Evolutionary conservation across 2,113 vertebrate species (phyloP).

Genomic region (Ammodytes dubius): DNA sequence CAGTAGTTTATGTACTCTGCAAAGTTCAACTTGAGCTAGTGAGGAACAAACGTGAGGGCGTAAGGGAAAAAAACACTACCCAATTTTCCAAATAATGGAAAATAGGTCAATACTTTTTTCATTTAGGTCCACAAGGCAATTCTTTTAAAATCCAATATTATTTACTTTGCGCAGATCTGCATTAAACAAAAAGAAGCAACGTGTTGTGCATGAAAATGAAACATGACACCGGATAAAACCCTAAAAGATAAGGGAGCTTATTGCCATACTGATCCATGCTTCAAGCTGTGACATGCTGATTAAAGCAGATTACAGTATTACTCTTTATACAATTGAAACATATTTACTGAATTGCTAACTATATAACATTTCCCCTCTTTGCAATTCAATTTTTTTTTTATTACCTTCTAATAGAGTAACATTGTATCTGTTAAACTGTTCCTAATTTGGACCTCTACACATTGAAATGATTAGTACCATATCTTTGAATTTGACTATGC

Average conservation of each 20-base stretch:
- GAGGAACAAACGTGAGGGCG: neutral
- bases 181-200: neutral
- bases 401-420: too few relatives aligned
- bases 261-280: neutral
- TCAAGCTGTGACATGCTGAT: neutral
- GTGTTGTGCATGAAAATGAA: neutral
- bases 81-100: neutral
- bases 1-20: neutral
- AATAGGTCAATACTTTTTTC: neutral
- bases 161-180: neutral
- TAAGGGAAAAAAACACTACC: neutral
- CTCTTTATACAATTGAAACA: neutral
- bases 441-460: neutral
- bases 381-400: too few relatives aligned
- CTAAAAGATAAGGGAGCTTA: neutral
- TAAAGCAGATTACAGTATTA: neutral
- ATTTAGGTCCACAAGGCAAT: neutral
- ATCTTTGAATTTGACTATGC: neutral
- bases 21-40: neutral
- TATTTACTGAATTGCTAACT: neutral
- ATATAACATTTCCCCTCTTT: neutral
- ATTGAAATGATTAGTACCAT: neutral
- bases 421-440: neutral
- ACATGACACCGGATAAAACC: neutral
- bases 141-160: neutral